Conservation (phyloP, 92 coral and sea anemone genomes). For the Epizoanthus stellaris region DNA sequence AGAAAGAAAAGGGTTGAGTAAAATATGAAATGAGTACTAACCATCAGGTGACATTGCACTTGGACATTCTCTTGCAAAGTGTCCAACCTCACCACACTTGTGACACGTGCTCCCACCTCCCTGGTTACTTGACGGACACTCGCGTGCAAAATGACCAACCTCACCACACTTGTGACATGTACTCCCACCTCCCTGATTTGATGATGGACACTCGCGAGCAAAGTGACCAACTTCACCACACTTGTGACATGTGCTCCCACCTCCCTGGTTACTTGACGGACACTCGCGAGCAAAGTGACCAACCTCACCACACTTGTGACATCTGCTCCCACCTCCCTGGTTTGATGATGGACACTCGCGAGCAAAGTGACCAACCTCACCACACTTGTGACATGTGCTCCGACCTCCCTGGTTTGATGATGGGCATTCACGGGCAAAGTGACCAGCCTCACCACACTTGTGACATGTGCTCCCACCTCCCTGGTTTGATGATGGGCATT, state of each 20-base stretch:
- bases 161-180: constrained; percentile 70
- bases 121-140: constrained; percentile 39
- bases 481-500: constrained; percentile 18
- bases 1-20: neutral
- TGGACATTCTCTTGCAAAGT: constrained; percentile 93
- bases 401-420: constrained; percentile 21
- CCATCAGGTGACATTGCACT: constrained; percentile 23
- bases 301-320: constrained; percentile 52
- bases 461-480: constrained; percentile 44
- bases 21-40: neutral
- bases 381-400: constrained; percentile 22
- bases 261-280: constrained; percentile 24
- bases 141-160: constrained; percentile 68
- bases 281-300: constrained; percentile 76
- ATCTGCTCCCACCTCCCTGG: neutral
- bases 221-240: constrained; percentile 79
- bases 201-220: constrained; percentile 49
- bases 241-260: constrained; percentile 41
- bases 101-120: constrained; percentile 71
- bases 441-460: constrained; percentile 74
- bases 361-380: neutral
- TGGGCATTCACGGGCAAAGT: constrained; percentile 78
- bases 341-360: neutral
- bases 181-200: constrained; percentile 27
- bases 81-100: constrained; percentile 84